Base-by-base conservation (phyloP, 35 echinoderm and acorn worm species). In the Eucidaris tribuloides region DNA sequence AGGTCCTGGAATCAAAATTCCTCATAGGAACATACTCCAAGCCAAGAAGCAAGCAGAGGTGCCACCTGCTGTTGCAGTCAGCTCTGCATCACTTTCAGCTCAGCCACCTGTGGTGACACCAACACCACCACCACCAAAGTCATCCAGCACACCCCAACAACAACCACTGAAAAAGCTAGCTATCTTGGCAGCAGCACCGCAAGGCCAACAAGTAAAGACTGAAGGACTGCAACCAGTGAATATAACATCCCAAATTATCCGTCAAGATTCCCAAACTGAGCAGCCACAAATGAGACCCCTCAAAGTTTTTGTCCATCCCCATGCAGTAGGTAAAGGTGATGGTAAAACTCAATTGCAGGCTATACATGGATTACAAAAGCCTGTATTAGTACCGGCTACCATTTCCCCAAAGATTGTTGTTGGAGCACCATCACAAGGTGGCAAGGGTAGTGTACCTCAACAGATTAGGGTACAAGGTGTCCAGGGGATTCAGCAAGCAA, bases 391-490 rank as follows among this genome's bases (percentile, higher is more conserved):
- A 74, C 68, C 68, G 24, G 68, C 68, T 74, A 42, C 68, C 9
- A 74, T 74, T 42, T 74, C 68, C 15, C 68, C 68, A 35, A 74
- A 74, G n/a, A 44, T 74, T 15, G 68, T 74, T 74, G 68, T 74
- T 1, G 68, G 68, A 42, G 68, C 68, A 6, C 68, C 68, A 42
- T 17, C 36, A 74, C 68, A 27, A 11, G 48, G 48, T n/a, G 22
- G n/a, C 24, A 27, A 74, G 44, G 68, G 11, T n/a, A 36, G 68
- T 42, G 68, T 40, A 74, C 68, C 68, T 35, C 68, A 18, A 9
- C 68, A 5, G 29, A 19, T 74, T 14, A 74, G 44, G 25, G 41
- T 74, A 1, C 44, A 33, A 42, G 68, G 68, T 42, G 44, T 74
- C 25, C 68, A 74, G 37, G 37, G 35, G 25, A n/a, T 74, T 3